A percentile compares a stretch with the other conserved stretches of the same genome.
These are phyloP conservation scores for Listronotus oregonensis DNA, from an alignment of 1,140 invertebrate genomes.

Conservation along the genomic window DNA sequence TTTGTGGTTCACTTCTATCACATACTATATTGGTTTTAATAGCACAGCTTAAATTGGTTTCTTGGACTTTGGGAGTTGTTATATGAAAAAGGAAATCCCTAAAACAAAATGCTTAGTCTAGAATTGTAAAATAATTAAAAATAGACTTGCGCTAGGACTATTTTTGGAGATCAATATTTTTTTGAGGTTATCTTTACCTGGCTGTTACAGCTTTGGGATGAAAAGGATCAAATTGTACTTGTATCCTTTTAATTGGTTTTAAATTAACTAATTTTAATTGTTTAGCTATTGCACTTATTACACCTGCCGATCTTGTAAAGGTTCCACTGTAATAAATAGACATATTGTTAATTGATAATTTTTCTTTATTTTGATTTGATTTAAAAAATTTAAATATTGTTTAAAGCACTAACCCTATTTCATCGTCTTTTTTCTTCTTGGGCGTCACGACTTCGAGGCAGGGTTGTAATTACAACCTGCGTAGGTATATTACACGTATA, in stretches of 20 bases:
- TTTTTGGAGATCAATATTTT: constrained; percentile 48
- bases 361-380: too few relatives aligned
- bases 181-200: constrained; percentile 63
- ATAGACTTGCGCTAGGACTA: constrained; percentile 48
- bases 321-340: constrained; percentile 72
- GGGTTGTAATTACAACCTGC: too few relatives aligned
- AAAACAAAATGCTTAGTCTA: constrained; percentile 51
- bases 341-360: constrained; percentile 65
- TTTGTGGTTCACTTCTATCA: constrained; percentile 73
- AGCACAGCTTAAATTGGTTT: constrained; percentile 74
- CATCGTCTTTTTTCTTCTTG: too few relatives aligned
- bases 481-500: too few relatives aligned
- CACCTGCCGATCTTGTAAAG: constrained; percentile 63
- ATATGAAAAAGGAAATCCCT: constrained; percentile 76
- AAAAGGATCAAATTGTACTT: constrained; percentile 85
- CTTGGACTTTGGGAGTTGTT: constrained; percentile 64
- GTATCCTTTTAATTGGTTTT: constrained; percentile 77
- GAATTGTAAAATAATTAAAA: constrained; percentile 23
- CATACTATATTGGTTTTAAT: constrained; percentile 80
- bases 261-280: constrained; percentile 73
- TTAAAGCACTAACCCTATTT: too few relatives aligned
- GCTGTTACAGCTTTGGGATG: constrained; percentile 67
- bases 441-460: too few relatives aligned
- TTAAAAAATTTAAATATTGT: too few relatives aligned
- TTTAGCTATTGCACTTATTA: constrained; percentile 70